Conservation (phyloP, 2,888 invertebrate genomes). For the Leptogaster cylindrica region DNA sequence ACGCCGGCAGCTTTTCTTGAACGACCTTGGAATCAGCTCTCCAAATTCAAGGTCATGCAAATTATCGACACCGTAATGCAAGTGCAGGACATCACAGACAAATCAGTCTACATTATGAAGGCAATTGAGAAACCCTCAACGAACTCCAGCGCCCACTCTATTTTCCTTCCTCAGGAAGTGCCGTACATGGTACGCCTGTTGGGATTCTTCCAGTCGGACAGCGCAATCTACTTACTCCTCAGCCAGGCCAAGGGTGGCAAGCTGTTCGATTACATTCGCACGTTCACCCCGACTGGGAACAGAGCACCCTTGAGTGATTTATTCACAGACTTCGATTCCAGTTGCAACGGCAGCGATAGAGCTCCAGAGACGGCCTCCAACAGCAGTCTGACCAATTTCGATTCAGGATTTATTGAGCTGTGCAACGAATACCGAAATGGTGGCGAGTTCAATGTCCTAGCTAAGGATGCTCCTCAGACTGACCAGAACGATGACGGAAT, state of each 20-base stretch:
- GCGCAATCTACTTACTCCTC: slow-evolving; percentile 59
- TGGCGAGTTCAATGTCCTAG: background rate
- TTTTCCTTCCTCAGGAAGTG: slow-evolving; percentile 59
- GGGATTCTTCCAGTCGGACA: slow-evolving; percentile 60
- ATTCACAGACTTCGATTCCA: slow-evolving; percentile 52
- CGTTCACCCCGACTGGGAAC: slow-evolving; percentile 52
- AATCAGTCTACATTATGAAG: slow-evolving; percentile 58
- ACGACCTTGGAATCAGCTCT: slow-evolving; percentile 59
- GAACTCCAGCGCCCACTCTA: slow-evolving; percentile 57
- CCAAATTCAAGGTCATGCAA: slow-evolving; percentile 59
- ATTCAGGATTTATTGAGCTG: slow-evolving; percentile 42
- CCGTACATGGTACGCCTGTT: slow-evolving; percentile 60
- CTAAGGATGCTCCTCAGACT: background rate
- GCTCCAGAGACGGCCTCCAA: background rate
- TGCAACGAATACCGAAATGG: slow-evolving; percentile 27
- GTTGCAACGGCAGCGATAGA: background rate
- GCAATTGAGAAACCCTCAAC: slow-evolving; percentile 60
- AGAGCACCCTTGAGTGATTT: slow-evolving; percentile 51
- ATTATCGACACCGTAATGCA: slow-evolving; percentile 59
- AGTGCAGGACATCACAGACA: slow-evolving; percentile 60
- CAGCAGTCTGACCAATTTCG: background rate
- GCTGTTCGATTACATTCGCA: slow-evolving; percentile 57
- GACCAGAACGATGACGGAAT: slow-evolving; percentile 43
- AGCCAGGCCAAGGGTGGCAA: slow-evolving; percentile 59
- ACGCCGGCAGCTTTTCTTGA: slow-evolving; percentile 54